Percentiles rank a stretch among this genome's conserved stretches.
Evolutionary conservation across 2,888 invertebrate genomes (phyloP).

Genomic region (Dasypogon diadema): DNA sequence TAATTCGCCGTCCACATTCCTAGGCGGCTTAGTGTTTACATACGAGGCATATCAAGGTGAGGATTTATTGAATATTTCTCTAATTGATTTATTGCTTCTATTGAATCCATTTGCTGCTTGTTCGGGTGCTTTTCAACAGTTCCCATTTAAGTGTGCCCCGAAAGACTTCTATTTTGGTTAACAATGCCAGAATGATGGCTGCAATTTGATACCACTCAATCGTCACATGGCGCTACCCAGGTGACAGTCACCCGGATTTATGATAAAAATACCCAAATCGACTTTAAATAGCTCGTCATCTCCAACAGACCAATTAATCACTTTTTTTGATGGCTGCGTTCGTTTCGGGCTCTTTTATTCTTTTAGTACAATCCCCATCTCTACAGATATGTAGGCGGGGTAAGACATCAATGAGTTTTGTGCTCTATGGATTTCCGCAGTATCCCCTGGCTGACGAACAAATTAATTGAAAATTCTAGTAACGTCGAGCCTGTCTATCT

Average conservation of each 20-base stretch:
- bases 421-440: neutral
- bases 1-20: too few species aligned
- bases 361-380: neutral
- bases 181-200: neutral
- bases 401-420: neutral
- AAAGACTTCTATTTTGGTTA: too few species aligned
- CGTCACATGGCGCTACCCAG: neutral
- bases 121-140: too few species aligned
- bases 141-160: too few species aligned
- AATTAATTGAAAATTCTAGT: conserved; percentile 38
- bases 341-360: too few species aligned
- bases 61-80: too few species aligned
- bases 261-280: neutral
- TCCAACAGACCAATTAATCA: conserved; percentile 20
- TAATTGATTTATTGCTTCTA: too few species aligned
- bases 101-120: too few species aligned
- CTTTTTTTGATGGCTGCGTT: conserved; percentile 13
- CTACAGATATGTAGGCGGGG: neutral
- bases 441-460: conserved; percentile 6
- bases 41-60: too few species aligned
- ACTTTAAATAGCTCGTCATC: conserved; percentile 12
- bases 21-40: too few species aligned
- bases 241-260: too few species aligned
- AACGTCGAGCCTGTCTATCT: conserved; percentile 25
- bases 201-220: too few species aligned